Evolutionary conservation across 2,797 vertebrate genomes (phyloP), one percentile per base, ranked within the genome.

Genomic region (Parauchenoglanis punctatus): DNA sequence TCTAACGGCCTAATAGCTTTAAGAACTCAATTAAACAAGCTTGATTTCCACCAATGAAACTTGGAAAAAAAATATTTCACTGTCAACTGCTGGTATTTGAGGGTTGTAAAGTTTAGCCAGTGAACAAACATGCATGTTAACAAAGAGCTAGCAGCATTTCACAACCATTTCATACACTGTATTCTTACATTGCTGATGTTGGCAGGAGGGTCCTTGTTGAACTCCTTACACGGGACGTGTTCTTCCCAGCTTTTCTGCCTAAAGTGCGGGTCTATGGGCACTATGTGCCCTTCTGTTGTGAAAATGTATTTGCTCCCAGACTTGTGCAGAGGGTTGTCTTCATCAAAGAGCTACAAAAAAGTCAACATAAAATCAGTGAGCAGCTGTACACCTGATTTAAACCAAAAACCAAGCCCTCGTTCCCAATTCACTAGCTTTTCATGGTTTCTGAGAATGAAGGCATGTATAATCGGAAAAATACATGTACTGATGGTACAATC

Each of bases 261-360:
- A 87, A 99, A 98, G 7, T 96, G 97, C 56, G 93, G 94, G 77
- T 99, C 98, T 91, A 98, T 97, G 0, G 98, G 97, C 87, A 99
- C 95, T 0, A 99, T 63, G 10, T 99, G 99, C 12, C 98, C 99
- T 95, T 99, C 99, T 0, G 99, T 99, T 44, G 98, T 99, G 92
- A 99, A 99, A 94, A 99, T 97, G 91, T 97, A 99, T 90, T 96
- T 98, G 91, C 96, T 98, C 73, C 97, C 98, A 12, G 97, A 97
- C 88, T 94, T 96, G 91, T 99, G 98, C 83, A 99, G 95, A 0
- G 99, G 98, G 92, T 99, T 99, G 92, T 99, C 97, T 88, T 99
- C 98, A 88, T 99, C 99, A 87, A 99, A 99, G 61, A 99, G 93
- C 99, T 99, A 88, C 40, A 31, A 65, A 25, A 83, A 49, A 18